phyloP scores from a whole-genome alignment of 2,797 vertebrate genomes.

The Chelon labrosus region DNA sequence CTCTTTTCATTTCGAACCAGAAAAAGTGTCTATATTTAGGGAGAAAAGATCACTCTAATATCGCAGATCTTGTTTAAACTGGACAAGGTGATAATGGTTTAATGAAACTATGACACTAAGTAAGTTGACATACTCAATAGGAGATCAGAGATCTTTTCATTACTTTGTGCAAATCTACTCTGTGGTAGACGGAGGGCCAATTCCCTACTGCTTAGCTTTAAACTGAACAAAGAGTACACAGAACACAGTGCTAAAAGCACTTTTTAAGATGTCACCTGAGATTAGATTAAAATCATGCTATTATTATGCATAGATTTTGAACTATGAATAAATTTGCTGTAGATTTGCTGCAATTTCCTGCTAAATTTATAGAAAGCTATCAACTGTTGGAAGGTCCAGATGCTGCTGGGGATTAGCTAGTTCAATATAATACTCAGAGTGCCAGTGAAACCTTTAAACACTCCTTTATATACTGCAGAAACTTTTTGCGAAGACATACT shows the following conservation, averaged over 20 bases:
- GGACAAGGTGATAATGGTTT: background rate
- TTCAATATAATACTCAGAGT: conserved; percentile 16
- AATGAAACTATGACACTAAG: background rate
- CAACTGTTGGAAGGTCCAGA: background rate
- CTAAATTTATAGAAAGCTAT: background rate
- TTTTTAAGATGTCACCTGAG: background rate
- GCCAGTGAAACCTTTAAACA: conserved; percentile 29
- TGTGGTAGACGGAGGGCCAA: conserved; percentile 26
- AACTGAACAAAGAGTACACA: conserved; percentile 25
- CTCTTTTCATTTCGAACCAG: conserved; percentile 4
- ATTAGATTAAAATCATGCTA: conserved; percentile 12
- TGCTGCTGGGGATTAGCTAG: conserved; percentile 9
- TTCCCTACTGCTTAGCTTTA: conserved; percentile 31
- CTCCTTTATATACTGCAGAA: conserved; percentile 16
- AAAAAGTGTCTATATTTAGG: conserved; percentile 17
- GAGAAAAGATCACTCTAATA: background rate
- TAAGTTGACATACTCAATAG: conserved; percentile 6
- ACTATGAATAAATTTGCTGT: conserved; percentile 17
- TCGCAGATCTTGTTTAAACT: conserved; percentile 8
- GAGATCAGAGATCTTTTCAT: conserved; percentile 27
- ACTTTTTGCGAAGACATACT: conserved; percentile 42
- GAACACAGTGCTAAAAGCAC: conserved; percentile 4
- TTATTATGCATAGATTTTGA: too few species aligned
- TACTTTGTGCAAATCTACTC: conserved; percentile 33
- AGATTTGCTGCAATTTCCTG: background rate